A percentile compares a stretch with the other conserved stretches of the same genome.
Conservation (phyloP, 2,888 invertebrate genomes). For the Nephrotoma guestfalica region DNA sequence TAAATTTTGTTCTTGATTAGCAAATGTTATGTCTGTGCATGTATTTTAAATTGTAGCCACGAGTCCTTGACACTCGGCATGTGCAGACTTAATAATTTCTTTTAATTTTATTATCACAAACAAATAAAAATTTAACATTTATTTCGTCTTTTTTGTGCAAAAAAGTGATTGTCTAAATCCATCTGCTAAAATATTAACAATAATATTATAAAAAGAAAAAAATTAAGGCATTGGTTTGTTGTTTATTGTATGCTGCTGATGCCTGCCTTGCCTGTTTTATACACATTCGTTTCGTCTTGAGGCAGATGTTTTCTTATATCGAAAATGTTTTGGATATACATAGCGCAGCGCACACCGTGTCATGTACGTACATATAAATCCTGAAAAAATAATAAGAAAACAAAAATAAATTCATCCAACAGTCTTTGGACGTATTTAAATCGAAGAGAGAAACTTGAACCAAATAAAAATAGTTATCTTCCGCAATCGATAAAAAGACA, state of each 20-base stretch:
- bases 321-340: neutral
- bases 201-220: neutral
- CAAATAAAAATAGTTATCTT: neutral
- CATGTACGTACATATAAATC: neutral
- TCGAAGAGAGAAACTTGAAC: neutral
- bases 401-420: neutral
- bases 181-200: neutral
- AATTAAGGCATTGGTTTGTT: neutral
- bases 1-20: neutral
- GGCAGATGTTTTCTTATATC: neutral
- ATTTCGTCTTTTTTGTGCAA: neutral
- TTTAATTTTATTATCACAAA: neutral
- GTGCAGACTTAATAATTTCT: neutral
- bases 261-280: neutral
- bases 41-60: neutral
- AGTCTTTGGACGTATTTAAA: neutral
- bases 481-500: neutral
- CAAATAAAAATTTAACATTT: neutral
- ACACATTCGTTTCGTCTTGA: neutral
- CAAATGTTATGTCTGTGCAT: neutral
- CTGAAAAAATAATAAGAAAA: neutral
- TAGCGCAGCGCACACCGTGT: neutral
- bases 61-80: neutral
- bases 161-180: neutral
- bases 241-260: neutral